Evolutionary conservation across 2,797 vertebrate species (phyloP), one percentile per base, ranked within the genome.

Genomic region (Sebastes matsubarae): DNA sequence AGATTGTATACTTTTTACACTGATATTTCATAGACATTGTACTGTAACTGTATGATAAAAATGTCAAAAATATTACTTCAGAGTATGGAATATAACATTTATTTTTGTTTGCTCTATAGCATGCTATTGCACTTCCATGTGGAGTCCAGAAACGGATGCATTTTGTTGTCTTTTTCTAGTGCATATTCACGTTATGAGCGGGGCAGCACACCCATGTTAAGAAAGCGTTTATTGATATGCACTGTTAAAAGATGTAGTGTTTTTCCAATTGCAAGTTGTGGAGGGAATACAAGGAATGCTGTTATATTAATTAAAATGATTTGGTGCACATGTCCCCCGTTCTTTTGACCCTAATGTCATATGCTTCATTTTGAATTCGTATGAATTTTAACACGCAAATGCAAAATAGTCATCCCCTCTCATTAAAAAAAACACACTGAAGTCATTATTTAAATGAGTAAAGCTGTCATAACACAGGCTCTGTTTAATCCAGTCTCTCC

Each of bases 1-100:
- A 89, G 82, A 95, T 96, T 95, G 92, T 95, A 94, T 96, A 96
- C 94, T 94, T 96, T 95, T 96, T 94, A 93, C 94, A 96, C 94
- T 79, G 90, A 95, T 94, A 93, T 96, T 96, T 96, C 94, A 88
- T 95, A 96, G 82, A 88, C 73, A 90, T 87, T 91, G 86, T 91
- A 92, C 87, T 93, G 89, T 91, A 93, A 87, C 81, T 87, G 78
- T 93, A 91, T 87, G 85, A 91, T 87, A 86, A 81, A 80, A 84
- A 87, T 84, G 84, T 90, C 75, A 89, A 87, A 54, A 91, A 89
- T 77, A 89, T 91, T 72, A 92, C 85, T 88, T 86, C 77, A 89
- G 89, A 92, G 90, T 91, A 93, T 93, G 91, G 72, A 90, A 87
- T 88, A 88, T 81, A 75, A 87, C 68, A 69, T 93, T 91, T 92